Conservation (phyloP, 2,888 invertebrate genomes). For the Meta bourneti region DNA sequence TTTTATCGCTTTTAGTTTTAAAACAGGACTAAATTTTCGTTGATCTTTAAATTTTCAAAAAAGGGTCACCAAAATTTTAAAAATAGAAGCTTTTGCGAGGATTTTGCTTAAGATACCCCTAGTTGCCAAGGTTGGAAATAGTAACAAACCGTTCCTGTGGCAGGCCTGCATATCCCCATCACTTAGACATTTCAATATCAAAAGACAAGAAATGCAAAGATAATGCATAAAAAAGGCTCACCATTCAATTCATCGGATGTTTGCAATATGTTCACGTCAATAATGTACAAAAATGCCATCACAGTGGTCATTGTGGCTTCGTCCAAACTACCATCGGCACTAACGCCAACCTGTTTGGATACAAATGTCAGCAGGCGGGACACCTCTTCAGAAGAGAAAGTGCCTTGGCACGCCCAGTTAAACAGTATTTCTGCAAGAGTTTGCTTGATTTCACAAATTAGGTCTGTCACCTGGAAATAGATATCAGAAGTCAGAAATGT, state of each 20-base stretch:
- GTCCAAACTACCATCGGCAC: slow-evolving; percentile 87
- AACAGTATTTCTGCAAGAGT: slow-evolving; percentile 88
- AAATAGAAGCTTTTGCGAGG: too few relatives aligned
- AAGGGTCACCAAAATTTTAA: too few relatives aligned
- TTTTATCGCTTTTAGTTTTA: too few relatives aligned
- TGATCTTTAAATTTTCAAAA: too few relatives aligned
- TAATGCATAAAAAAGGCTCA: slow-evolving; percentile 71
- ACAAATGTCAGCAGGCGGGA: slow-evolving; percentile 82
- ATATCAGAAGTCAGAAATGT: not conserved
- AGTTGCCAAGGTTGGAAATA: too few relatives aligned
- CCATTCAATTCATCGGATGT: slow-evolving; percentile 81
- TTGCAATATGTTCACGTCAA: slow-evolving; percentile 89
- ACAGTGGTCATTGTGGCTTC: slow-evolving; percentile 89
- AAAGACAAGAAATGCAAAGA: too few relatives aligned
- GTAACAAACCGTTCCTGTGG: too few relatives aligned
- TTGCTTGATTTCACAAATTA: slow-evolving; percentile 88
- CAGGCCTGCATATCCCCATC: too few relatives aligned
- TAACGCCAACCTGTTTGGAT: slow-evolving; percentile 79
- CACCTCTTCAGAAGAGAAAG: slow-evolving; percentile 87
- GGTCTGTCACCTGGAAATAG: slow-evolving; percentile 82
- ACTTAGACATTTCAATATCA: too few relatives aligned
- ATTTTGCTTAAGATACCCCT: too few relatives aligned
- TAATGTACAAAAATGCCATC: slow-evolving; percentile 90
- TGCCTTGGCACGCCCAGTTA: slow-evolving; percentile 88
- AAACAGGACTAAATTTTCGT: too few relatives aligned